Percentiles rank a stretch among this genome's conserved stretches.
Evolutionary conservation across 2,113 vertebrate genomes (phyloP).

Genomic region (Pantherophis guttatus): DNA sequence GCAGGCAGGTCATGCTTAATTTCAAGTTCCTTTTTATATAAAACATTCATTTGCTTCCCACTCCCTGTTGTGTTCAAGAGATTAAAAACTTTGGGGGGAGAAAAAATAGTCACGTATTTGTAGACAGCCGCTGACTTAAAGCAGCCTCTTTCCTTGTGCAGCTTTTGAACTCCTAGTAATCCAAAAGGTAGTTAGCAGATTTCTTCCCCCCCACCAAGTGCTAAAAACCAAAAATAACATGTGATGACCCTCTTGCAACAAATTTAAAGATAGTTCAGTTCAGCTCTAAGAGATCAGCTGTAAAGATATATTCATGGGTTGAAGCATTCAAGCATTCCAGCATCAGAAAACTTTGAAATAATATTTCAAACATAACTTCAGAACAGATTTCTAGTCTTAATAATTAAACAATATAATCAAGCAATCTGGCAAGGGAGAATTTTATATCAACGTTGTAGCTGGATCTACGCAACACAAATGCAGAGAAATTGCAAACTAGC

Average conservation of each 20-base stretch:
- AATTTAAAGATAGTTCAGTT: not conserved
- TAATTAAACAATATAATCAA: not conserved
- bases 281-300: not conserved
- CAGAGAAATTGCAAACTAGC: not conserved
- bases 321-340: not conserved
- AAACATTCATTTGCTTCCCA: slow-evolving; percentile 59
- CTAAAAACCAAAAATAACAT: slow-evolving; percentile 40
- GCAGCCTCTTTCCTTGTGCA: slow-evolving; percentile 57
- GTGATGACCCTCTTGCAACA: not conserved
- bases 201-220: slow-evolving; percentile 10
- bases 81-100: slow-evolving; percentile 57
- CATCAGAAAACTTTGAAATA: not conserved
- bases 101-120: slow-evolving; percentile 61
- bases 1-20: slow-evolving; percentile 45
- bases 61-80: slow-evolving; percentile 58
- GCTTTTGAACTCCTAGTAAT: slow-evolving; percentile 61
- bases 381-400: not conserved
- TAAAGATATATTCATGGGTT: not conserved
- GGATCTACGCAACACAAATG: not conserved
- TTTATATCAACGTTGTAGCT: not conserved
- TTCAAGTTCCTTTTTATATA: slow-evolving; percentile 43
- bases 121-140: slow-evolving; percentile 67
- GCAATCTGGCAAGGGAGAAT: not conserved
- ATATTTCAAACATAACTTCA: not conserved
- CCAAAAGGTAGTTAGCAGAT: slow-evolving; percentile 25